Evolutionary conservation across 2,888 invertebrate genomes (phyloP), one percentile per base, ranked within the genome.

Genomic region (Mimas tiliae): DNA sequence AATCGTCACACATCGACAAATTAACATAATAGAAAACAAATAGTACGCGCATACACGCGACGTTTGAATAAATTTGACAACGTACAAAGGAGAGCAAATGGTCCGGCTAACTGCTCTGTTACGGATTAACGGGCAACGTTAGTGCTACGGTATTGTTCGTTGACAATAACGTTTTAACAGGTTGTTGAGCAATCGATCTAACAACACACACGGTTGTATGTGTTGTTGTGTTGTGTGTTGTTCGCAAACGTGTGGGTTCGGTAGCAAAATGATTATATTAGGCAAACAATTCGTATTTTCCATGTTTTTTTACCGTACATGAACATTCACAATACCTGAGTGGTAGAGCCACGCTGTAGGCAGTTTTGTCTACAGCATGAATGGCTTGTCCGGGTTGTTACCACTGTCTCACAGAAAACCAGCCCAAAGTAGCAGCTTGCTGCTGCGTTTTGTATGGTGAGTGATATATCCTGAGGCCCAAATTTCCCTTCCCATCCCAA

Each of bases 61-160:
- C 0, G 11, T 58, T 58, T 58, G 58, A 58, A 58, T 58, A 58
- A 58, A 65, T 65, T 65, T 58, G 48, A 48, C 33, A 6, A 53
- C 16, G 58, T 19, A 65, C 65, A 65, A 65, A 87, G 84, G 85
- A 84, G 84, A 87, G 82, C 84, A 88, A 91, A 91, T 90, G 90
- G 86, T 75, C 85, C 90, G 84, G 84, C 85, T 87, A 88, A 85
- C 84, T 75, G 82, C 81, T 85, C 88, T 86, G 88, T 87, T 80
- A 80, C 74, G 72, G 79, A 76, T 84, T 84, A 79, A 85, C 81
- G 76, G 42, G 19, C 58, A 80, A 77, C 77, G 78, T 78, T 78
- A 72, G 69, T 72, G 69, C 64, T 45, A 64, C 62, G 47, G 65
- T 74, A 72, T 70, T 68, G 67, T 65, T 67, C 70, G 66, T 71